Evolutionary conservation across 2,888 invertebrate genomes (phyloP).

Genomic region (Amiota mariae): DNA sequence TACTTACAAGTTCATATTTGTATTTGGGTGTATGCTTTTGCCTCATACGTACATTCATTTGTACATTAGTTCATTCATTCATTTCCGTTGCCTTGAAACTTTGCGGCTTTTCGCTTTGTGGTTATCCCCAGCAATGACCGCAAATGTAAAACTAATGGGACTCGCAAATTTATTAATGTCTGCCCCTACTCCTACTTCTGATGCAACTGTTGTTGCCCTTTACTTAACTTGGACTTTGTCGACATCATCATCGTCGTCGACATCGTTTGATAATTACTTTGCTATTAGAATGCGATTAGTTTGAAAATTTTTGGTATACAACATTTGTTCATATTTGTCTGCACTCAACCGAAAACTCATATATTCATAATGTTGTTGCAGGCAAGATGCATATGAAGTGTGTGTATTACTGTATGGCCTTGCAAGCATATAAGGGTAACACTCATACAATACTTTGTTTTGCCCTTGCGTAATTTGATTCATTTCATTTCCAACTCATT

Average conservation of each 20-base stretch:
- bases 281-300: conserved; percentile 73
- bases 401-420: not conserved
- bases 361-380: conserved; percentile 44
- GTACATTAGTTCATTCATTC: conserved; percentile 46
- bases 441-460: conserved; percentile 50
- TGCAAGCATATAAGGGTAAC: conserved; percentile 42
- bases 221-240: too few species aligned
- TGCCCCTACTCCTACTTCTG: not conserved
- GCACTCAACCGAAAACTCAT: conserved; percentile 28
- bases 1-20: not conserved
- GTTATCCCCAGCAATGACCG: conserved; percentile 66
- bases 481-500: not conserved
- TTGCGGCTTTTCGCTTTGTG: conserved; percentile 69
- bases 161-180: conserved; percentile 63
- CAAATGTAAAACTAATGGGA: conserved; percentile 73
- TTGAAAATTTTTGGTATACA: conserved; percentile 60
- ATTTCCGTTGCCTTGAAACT: conserved; percentile 68
- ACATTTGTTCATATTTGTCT: not conserved
- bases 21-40: not conserved
- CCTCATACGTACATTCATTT: conserved; percentile 17
- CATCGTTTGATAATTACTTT: conserved; percentile 71
- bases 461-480: not conserved
- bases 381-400: conserved; percentile 17
- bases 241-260: not conserved
- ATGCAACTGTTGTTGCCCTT: not conserved